A percentile compares a stretch with the other conserved stretches of the same genome.
phyloP scores from a whole-genome alignment of 2,113 vertebrate species.

The Microcebus tavaratra region DNA sequence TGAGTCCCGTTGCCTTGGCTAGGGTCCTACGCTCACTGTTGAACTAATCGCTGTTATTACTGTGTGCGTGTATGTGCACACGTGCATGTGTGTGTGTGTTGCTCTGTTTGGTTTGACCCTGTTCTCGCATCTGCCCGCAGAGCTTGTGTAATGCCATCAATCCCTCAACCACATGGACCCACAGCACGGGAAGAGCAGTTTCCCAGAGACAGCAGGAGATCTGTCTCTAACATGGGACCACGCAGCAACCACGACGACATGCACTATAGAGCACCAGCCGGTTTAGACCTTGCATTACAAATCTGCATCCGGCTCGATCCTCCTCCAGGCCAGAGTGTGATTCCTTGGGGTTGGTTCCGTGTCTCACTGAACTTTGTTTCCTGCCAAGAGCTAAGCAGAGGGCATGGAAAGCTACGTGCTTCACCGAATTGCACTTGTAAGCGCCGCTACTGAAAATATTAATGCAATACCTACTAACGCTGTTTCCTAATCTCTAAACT shows the following conservation, averaged over 20 bases:
- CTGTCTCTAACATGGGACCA: neutral
- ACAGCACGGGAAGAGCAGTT: too few species aligned
- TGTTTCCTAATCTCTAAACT: neutral
- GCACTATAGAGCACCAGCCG: rapidly evolving
- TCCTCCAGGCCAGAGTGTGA: neutral
- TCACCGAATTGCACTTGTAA: neutral
- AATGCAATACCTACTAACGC: rapidly evolving
- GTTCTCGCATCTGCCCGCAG: neutral
- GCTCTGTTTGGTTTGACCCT: neutral
- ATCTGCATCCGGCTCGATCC: neutral
- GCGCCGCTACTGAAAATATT: neutral
- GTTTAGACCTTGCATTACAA: neutral
- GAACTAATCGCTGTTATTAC: neutral
- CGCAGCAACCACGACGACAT: neutral
- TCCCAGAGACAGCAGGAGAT: neutral
- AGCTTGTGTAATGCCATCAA: rapidly evolving
- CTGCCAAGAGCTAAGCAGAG: too few species aligned
- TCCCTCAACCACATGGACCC: too few species aligned
- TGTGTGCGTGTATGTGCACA: rapidly evolving
- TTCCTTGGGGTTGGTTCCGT: neutral
- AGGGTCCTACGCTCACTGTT: neutral
- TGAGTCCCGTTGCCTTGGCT: neutral
- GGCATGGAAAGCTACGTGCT: rapidly evolving
- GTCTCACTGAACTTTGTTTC: neutral
- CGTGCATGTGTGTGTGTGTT: too few species aligned